Percentiles rank a stretch among this genome's conserved stretches.
phyloP scores from a whole-genome alignment of 2,113 vertebrate species.

The Tragelaphus scriptus region DNA sequence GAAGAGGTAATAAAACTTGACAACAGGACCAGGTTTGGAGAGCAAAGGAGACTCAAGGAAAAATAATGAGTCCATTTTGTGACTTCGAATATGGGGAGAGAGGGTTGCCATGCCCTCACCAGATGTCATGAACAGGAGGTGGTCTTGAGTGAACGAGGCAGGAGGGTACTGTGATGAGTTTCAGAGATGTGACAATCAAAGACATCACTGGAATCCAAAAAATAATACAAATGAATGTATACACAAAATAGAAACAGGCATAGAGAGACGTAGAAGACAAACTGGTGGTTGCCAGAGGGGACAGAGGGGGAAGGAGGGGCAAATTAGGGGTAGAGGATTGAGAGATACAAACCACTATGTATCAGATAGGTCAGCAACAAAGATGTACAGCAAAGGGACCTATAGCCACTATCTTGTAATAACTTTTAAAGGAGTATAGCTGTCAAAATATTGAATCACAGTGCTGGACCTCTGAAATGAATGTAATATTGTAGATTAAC shows the following conservation, averaged over 20 bases:
- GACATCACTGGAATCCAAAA: background rate
- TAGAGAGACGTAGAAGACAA: background rate
- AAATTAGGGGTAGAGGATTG: background rate
- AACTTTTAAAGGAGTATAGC: background rate
- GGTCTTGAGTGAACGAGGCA: background rate
- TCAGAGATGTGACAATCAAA: background rate
- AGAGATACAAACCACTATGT: background rate
- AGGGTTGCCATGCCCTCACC: background rate
- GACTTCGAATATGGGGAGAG: background rate
- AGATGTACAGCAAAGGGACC: background rate
- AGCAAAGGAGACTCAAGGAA: background rate
- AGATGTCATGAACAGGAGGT: background rate
- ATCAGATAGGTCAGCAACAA: background rate
- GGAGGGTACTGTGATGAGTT: background rate
- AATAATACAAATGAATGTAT: background rate
- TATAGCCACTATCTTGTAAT: background rate
- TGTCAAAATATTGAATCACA: background rate
- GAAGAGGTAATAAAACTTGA: background rate
- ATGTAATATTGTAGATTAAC: background rate
- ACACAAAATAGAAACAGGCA: background rate
- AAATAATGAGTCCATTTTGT: background rate
- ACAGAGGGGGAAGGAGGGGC: background rate
- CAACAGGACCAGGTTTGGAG: background rate
- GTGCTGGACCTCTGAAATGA: background rate
- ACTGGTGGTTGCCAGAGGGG: background rate